Evolutionary conservation across 2,797 vertebrate genomes (phyloP), one percentile per base, ranked within the genome.

Genomic region (Cichlasoma orientale): DNA sequence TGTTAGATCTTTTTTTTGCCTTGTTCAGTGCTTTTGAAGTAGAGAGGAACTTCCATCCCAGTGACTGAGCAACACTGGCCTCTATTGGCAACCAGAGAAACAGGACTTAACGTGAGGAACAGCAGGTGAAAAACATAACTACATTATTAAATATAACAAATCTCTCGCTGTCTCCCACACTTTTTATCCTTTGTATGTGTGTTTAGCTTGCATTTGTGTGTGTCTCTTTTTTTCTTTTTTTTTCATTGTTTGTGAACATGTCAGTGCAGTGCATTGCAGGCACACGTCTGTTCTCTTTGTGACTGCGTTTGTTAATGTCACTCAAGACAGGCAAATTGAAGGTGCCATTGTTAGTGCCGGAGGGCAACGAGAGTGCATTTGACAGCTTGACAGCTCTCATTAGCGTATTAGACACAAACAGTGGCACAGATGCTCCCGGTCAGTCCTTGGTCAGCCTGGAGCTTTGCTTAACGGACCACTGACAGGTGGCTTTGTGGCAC

Each of bases 351-450:
- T 93, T 88, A 72, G 86, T 72, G 85, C 90, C 84, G 80, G 86
- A 90, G 92, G 92, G 92, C 92, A 92, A 81, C 76, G 36, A 83
- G 88, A 92, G 86, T 83, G 89, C 84, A 93, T 90, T 88, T 74
- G 92, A 93, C 94, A 91, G 90, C 86, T 92, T 94, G 93, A 95
- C 94, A 93, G 92, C 91, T 92, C 93, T 93, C 93, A 94, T 95
- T 95, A 95, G 92, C 88, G 91, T 92, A 93, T 93, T 92, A 93
- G 91, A 94, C 91, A 92, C 91, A 91, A 94, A 93, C 92, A 93
- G 90, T 87, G 88, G 88, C 91, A 91, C 94, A 95, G 93, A 94
- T 95, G 93, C 93, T 94, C 90, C 85, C 88, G 92, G 93, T 94
- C 93, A 94, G 90, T 90, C 84, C 82, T 85, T 91, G 92, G 93